Evolutionary conservation across 2,888 invertebrate species (phyloP).

Genomic region (Caenorhabditis sp.): DNA sequence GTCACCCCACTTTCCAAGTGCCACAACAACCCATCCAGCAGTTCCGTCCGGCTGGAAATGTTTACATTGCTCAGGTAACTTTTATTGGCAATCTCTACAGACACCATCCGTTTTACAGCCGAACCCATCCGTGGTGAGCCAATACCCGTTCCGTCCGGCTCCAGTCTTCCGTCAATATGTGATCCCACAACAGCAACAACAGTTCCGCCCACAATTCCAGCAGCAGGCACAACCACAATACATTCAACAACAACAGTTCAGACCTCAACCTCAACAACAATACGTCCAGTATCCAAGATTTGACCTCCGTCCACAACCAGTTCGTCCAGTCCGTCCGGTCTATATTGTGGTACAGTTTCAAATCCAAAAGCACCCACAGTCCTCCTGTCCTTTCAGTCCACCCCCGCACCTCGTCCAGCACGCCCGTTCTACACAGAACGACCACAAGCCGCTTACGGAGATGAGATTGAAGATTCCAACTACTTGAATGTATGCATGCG

Average conservation of each 20-base stretch:
- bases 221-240: slow-evolving; percentile 23
- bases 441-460: slow-evolving; percentile 49
- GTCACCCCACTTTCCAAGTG: slow-evolving; percentile 53
- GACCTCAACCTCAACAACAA: slow-evolving; percentile 34
- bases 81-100: too few species aligned
- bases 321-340: slow-evolving; percentile 57
- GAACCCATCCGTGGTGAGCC: slow-evolving; percentile 32
- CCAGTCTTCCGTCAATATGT: slow-evolving; percentile 49
- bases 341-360: slow-evolving; percentile 32
- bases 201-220: slow-evolving; percentile 34
- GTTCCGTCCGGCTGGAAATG: slow-evolving; percentile 45
- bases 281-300: slow-evolving; percentile 54
- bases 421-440: slow-evolving; percentile 37
- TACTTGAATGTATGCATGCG: slow-evolving; percentile 48
- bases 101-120: too few species aligned
- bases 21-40: slow-evolving; percentile 48
- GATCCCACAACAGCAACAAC: slow-evolving; percentile 41
- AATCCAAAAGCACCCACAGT: neutral
- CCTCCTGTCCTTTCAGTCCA: slow-evolving; percentile 28
- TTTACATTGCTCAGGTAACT: slow-evolving; percentile 48
- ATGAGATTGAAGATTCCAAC: slow-evolving; percentile 46
- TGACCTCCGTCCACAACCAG: slow-evolving; percentile 56
- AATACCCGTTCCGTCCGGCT: slow-evolving; percentile 54
- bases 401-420: slow-evolving; percentile 38
- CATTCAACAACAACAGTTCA: slow-evolving; percentile 26